A percentile compares a stretch with the other conserved stretches of the same genome.
Evolutionary conservation across 2,113 vertebrate genomes (phyloP).

Genomic region (Pipa parva): DNA sequence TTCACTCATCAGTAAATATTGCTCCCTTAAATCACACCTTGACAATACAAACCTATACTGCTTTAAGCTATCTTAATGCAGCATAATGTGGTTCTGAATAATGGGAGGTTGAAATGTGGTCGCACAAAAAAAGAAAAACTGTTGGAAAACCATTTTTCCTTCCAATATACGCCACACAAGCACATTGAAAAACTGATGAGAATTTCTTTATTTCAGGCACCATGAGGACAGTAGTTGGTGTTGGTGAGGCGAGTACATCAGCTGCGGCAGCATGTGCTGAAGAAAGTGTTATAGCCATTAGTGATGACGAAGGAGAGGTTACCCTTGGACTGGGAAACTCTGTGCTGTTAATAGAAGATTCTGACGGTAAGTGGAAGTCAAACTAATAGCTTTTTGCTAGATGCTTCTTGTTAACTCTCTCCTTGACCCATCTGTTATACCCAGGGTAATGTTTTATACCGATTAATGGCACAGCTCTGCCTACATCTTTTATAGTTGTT

Average conservation of each 20-base stretch:
- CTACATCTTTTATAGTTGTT: too few relatives aligned
- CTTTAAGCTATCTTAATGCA: not conserved
- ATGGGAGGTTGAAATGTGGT: not conserved
- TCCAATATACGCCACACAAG: not conserved
- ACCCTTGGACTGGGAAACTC: constrained; percentile 2
- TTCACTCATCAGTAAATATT: too few relatives aligned
- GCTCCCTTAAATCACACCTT: too few relatives aligned
- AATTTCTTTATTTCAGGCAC: not conserved
- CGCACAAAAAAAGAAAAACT: not conserved
- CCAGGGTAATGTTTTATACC: too few relatives aligned
- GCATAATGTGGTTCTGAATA: not conserved
- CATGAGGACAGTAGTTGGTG: constrained; percentile 6
- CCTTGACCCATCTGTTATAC: too few relatives aligned
- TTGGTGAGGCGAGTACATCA: not conserved
- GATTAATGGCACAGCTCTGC: too few relatives aligned
- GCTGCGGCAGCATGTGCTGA: not conserved
- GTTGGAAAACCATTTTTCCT: not conserved
- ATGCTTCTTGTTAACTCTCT: too few relatives aligned
- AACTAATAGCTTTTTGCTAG: too few relatives aligned
- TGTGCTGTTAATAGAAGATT: constrained; percentile 30
- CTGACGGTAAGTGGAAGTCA: constrained; percentile 29
- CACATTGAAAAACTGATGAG: not conserved
- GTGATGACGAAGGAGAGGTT: constrained; percentile 15
- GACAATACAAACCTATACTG: too few relatives aligned
- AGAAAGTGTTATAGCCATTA: constrained; percentile 45